Conservation (phyloP, 2,888 invertebrate genomes). For the Sarcophaga carnaria region DNA sequence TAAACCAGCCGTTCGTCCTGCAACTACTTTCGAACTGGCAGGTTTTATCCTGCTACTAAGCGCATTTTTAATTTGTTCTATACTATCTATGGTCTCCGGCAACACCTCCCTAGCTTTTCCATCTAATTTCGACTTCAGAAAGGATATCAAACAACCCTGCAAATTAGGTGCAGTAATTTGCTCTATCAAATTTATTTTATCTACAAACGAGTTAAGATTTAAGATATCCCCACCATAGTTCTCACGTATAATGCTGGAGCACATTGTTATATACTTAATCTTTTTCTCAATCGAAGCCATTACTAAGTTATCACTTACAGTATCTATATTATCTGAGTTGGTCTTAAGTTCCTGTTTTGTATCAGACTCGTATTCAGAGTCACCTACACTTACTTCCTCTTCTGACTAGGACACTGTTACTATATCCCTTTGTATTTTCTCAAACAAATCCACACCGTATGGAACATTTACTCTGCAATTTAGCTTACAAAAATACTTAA, state of each 20-base stretch:
- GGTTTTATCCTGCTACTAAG: not conserved
- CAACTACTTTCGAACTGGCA: slow-evolving; percentile 13
- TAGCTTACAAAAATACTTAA: slow-evolving; percentile 29
- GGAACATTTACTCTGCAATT: slow-evolving; percentile 31
- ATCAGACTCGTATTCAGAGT: not conserved
- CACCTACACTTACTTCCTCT: no score
- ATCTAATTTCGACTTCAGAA: not conserved
- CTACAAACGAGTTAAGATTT: not conserved
- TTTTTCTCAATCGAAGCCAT: slow-evolving; percentile 41
- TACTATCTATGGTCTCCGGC: not conserved
- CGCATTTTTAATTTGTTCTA: no score
- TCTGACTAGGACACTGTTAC: not conserved
- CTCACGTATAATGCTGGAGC: slow-evolving; percentile 22
- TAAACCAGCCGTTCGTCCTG: not conserved
- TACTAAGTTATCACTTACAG: not conserved
- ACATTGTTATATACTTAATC: slow-evolving; percentile 28
- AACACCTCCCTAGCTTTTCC: slow-evolving; percentile 1
- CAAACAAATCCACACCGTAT: slow-evolving; percentile 34
- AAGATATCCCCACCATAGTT: slow-evolving; percentile 11
- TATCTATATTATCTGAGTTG: not conserved
- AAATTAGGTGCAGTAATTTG: slow-evolving; percentile 3
- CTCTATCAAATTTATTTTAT: not conserved
- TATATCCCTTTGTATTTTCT: slow-evolving; percentile 15
- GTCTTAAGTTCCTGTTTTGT: not conserved
- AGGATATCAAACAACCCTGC: not conserved